These are phyloP conservation scores for Drosophila neocordata DNA, from an alignment of 1,140 invertebrate genomes.

Conservation along the genomic window DNA sequence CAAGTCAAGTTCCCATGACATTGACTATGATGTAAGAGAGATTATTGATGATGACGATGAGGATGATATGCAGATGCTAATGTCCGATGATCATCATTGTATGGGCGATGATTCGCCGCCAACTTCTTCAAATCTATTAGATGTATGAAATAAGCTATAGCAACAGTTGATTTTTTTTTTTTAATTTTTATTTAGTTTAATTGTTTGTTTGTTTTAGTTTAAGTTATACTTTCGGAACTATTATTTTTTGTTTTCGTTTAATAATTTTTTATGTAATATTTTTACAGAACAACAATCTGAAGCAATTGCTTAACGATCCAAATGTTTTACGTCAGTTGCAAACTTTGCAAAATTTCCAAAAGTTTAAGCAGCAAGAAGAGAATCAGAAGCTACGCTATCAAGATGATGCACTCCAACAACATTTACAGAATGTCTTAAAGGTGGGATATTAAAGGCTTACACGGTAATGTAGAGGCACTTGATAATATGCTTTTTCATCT, in stretches of 20 bases:
- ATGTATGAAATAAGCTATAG: slow-evolving; percentile 45
- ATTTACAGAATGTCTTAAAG: slow-evolving; percentile 85
- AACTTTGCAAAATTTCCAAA: slow-evolving; percentile 84
- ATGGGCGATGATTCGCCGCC: slow-evolving; percentile 69
- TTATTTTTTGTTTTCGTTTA: neutral
- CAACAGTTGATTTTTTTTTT: slow-evolving; percentile 2
- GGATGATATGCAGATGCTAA: slow-evolving; percentile 50
- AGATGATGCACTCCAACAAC: slow-evolving; percentile 91
- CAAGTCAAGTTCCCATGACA: slow-evolving; percentile 52
- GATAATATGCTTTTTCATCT: neutral
- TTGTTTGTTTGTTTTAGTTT: slow-evolving; percentile 15
- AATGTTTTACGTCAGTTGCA: slow-evolving; percentile 88
- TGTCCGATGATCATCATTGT: slow-evolving; percentile 70
- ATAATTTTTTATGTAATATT: neutral
- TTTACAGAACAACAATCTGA: slow-evolving; percentile 77
- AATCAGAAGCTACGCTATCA: slow-evolving; percentile 89
- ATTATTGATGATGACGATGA: slow-evolving; percentile 64
- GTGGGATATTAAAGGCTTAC: slow-evolving; percentile 10
- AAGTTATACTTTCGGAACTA: neutral
- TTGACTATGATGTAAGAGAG: slow-evolving; percentile 68
- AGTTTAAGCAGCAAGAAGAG: slow-evolving; percentile 87
- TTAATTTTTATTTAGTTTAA: slow-evolving; percentile 8
- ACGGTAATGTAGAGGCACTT: neutral
- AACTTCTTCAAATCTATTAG: slow-evolving; percentile 65
- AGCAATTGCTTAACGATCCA: slow-evolving; percentile 85